Evolutionary conservation across 1,140 invertebrate species (phyloP).

Genomic region (Tetramorium parvispinum): DNA sequence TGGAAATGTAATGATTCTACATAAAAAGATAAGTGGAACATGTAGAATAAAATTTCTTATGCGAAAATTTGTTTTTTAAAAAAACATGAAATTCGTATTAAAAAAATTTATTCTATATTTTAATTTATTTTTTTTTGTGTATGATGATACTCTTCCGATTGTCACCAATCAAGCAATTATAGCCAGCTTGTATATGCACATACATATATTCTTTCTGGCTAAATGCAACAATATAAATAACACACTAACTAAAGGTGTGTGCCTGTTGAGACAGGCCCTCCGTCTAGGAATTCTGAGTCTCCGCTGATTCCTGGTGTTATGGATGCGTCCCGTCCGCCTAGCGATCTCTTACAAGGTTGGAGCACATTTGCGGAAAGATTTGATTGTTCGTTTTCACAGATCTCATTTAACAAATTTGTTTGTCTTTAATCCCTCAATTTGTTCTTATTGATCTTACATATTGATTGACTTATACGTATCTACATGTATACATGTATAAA

Average conservation of each 20-base stretch:
- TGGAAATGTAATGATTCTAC: not conserved
- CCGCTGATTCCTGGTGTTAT: constrained; percentile 87
- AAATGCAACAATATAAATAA: constrained; percentile 69
- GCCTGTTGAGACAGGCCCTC: constrained; percentile 85
- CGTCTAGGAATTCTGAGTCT: constrained; percentile 87
- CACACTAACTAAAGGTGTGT: constrained; percentile 78
- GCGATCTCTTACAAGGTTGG: constrained; percentile 86
- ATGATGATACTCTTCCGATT: not conserved
- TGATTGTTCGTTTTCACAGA: constrained; percentile 66
- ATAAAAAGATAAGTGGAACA: not conserved
- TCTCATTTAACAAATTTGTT: constrained; percentile 57
- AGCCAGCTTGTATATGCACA: constrained; percentile 17
- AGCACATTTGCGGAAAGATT: constrained; percentile 76
- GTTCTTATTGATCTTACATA: constrained; percentile 11
- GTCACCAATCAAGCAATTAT: constrained; percentile 31
- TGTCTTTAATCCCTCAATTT: constrained; percentile 40
- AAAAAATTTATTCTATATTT: not conserved
- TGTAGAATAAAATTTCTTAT: not conserved
- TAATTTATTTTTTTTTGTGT: not conserved
- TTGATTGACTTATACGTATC: constrained; percentile 36
- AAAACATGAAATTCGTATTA: not conserved
- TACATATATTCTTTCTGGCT: constrained; percentile 21
- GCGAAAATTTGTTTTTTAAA: not conserved
- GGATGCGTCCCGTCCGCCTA: constrained; percentile 87
- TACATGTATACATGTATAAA: not conserved